Percentiles rank a stretch among this genome's conserved stretches.
These are phyloP conservation scores for Plumapathes pennacea DNA, from an alignment of 92 coral and sea anemone species.

Conservation along the genomic window DNA sequence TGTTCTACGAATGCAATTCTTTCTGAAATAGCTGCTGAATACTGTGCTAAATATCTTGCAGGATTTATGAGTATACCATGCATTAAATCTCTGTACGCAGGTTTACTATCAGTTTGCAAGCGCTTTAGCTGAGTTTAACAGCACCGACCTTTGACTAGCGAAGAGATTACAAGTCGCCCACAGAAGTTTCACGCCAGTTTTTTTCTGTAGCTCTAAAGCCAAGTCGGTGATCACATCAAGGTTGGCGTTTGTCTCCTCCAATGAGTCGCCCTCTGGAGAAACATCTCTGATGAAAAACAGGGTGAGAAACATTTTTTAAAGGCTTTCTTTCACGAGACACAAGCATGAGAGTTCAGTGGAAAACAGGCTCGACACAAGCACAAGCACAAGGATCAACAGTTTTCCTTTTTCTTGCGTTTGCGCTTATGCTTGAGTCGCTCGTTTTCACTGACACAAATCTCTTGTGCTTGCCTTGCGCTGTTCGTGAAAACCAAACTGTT, in stretches of 20 bases:
- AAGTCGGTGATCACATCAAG: conserved; percentile 82
- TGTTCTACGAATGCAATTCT: not conserved
- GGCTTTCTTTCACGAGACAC: too few relatives aligned
- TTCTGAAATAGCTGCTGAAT: not conserved
- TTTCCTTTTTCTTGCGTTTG: too few relatives aligned
- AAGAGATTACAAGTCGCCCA: conserved; percentile 92
- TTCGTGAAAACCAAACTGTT: too few relatives aligned
- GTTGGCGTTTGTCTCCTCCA: conserved; percentile 78
- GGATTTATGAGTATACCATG: not conserved
- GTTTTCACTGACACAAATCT: too few relatives aligned
- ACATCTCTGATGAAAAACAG: conserved; percentile 50
- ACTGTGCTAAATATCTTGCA: not conserved
- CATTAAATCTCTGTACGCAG: not conserved
- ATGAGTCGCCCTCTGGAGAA: conserved; percentile 69
- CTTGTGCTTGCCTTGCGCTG: too few relatives aligned
- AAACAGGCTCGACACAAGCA: too few relatives aligned
- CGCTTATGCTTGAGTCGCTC: too few relatives aligned
- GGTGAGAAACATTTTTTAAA: too few relatives aligned
- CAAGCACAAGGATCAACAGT: too few relatives aligned
- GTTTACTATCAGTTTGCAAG: not conserved
- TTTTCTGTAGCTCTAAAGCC: conserved; percentile 68
- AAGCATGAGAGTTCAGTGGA: too few relatives aligned
- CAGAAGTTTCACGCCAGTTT: conserved; percentile 71
- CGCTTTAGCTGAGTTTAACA: not conserved
- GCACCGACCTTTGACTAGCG: conserved; percentile 68